Evolutionary conservation across 2,113 vertebrate genomes (phyloP), one percentile per base, ranked within the genome.

Genomic region (Sebastes fasciatus): DNA sequence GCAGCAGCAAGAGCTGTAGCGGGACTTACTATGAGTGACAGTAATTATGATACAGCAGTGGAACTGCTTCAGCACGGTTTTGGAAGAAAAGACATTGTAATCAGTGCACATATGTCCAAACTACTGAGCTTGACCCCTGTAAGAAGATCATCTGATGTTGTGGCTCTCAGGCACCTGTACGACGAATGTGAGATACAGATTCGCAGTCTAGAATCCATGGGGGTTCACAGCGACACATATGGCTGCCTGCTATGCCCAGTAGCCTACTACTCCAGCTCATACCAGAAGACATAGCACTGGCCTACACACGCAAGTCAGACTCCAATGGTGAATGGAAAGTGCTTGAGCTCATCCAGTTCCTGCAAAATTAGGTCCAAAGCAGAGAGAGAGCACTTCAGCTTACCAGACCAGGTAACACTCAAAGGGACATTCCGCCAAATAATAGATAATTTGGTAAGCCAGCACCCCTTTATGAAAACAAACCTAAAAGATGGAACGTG

Each of bases 381-480:
- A 80, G 49, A 34, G 77, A 65, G 43, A 46, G 19, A 21, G 64
- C 4, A 12, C 17, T 64, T 64, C 62, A 66, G n/a, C 64, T 46
- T 6, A 23, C 64, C 19, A 13, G 63, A 65, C 63, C 63, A n/a
- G n/a, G 19, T 48, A 48, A 66, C 63, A 21, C 5, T 3, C 63
- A 46, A 45, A 65, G 11, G 12, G 43, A 23, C 42, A 6, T 46
- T 46, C 19, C 3, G 6, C 34, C 14, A 17, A 40, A 62, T 62
- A 62, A 42, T 9, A 34, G 34, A 62, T 34, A 1, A 17, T 3
- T 4, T 62, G 7, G 7, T 62, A 40, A 62, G 34, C 26, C 26
- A 23, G 4, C 23, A 13, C 6, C 60, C 14, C 14, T 62, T 9
- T 17, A 2, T 40, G 60, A 42, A 40, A 62, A 8, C 60, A 34